A percentile compares a stretch with the other conserved stretches of the same genome.
These are phyloP conservation scores for Eristalis pertinax DNA, from an alignment of 2,888 invertebrate species.

Conservation along the genomic window DNA sequence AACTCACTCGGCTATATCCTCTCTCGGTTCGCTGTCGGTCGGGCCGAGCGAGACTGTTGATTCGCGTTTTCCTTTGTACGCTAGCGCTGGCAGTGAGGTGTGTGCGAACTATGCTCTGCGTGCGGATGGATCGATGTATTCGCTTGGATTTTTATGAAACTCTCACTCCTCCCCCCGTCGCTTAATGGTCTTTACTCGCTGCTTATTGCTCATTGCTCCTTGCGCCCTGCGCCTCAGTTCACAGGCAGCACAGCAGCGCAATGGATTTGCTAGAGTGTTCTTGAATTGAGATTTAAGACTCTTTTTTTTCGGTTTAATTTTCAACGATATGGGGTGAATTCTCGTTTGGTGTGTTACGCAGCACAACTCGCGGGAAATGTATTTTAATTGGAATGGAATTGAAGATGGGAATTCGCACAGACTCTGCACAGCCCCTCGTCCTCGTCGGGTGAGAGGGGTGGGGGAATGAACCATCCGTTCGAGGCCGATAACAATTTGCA, in stretches of 20 bases:
- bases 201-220: not conserved
- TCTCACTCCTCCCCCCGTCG: not conserved
- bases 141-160: constrained; percentile 27
- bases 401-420: constrained; percentile 59
- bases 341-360: constrained; percentile 41
- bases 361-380: constrained; percentile 60
- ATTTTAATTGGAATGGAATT: constrained; percentile 69
- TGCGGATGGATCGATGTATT: constrained; percentile 22
- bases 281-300: constrained; percentile 65
- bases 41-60: constrained; percentile 25
- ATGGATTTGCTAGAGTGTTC: constrained; percentile 53
- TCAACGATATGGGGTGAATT: constrained; percentile 52
- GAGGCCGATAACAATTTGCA: constrained; percentile 50
- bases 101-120: constrained; percentile 33
- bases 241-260: not conserved
- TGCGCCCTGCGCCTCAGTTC: not conserved
- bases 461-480: not conserved
- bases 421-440: not conserved
- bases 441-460: not conserved
- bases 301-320: constrained; percentile 48
- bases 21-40: not conserved
- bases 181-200: not conserved
- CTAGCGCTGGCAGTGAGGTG: constrained; percentile 3
- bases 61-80: constrained; percentile 36
- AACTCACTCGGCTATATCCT: constrained; percentile 47